Conservation (phyloP, 2,888 invertebrate species). For the Lasioglossum malachurum region DNA sequence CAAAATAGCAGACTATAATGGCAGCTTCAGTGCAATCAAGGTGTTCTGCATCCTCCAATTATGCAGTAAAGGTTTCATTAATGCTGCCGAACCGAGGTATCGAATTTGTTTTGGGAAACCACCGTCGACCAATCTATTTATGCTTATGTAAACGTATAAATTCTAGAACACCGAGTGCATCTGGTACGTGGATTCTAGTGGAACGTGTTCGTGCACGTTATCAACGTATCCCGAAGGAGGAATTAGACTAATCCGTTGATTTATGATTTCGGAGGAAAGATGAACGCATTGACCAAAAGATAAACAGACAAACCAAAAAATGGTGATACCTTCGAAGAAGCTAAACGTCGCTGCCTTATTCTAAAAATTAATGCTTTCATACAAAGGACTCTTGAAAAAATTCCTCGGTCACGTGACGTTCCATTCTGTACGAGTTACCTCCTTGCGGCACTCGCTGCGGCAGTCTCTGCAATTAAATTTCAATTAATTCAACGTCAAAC, state of each 20-base stretch:
- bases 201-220: not conserved
- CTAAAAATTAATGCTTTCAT: no score
- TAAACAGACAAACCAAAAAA: no score
- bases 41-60: not conserved
- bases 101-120: not conserved
- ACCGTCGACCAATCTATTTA: not conserved
- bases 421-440: not conserved
- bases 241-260: slow-evolving; percentile 1
- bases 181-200: not conserved
- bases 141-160: slow-evolving; percentile 1
- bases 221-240: slow-evolving; percentile 6
- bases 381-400: not conserved
- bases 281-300: not conserved
- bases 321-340: not conserved
- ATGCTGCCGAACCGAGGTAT: not conserved
- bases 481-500: not conserved
- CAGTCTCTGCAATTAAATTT: not conserved
- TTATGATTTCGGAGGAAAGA: not conserved
- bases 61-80: not conserved
- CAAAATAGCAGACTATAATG: not conserved
- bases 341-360: not conserved
- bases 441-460: not conserved
- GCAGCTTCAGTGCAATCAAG: not conserved
- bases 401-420: not conserved
- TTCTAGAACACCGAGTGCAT: not conserved